These are phyloP conservation scores for Enteromius viviparus DNA, from an alignment of 2,797 vertebrate species.

Conservation along the genomic window DNA sequence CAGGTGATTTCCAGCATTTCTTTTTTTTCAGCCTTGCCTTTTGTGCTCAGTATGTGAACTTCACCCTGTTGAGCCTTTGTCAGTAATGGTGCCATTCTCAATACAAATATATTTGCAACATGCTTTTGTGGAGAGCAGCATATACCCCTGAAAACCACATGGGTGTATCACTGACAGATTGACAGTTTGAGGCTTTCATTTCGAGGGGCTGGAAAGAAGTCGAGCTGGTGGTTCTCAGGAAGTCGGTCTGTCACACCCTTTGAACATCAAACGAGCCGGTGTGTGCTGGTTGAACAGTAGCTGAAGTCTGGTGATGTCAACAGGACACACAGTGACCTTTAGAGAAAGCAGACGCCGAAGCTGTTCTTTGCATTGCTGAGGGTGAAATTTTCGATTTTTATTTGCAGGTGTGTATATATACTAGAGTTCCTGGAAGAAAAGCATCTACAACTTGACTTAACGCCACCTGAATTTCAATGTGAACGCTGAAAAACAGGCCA, in stretches of 20 bases:
- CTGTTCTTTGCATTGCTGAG: slow-evolving; percentile 11
- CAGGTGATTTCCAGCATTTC: not conserved
- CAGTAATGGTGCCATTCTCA: not conserved
- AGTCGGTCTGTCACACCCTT: slow-evolving; percentile 36
- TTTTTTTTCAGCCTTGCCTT: not conserved
- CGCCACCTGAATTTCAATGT: not conserved
- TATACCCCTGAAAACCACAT: slow-evolving; percentile 8
- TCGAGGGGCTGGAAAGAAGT: slow-evolving; percentile 59
- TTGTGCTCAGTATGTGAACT: slow-evolving; percentile 22
- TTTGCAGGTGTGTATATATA: not conserved
- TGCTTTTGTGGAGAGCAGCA: not conserved
- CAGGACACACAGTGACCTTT: slow-evolving; percentile 72
- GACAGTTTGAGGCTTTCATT: slow-evolving; percentile 75
- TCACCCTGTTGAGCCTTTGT: slow-evolving; percentile 2
- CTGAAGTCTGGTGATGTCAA: slow-evolving; percentile 54
- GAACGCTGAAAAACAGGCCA: not conserved
- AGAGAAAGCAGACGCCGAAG: slow-evolving; percentile 16
- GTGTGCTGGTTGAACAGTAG: slow-evolving; percentile 41
- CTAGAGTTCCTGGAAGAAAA: slow-evolving; percentile 8
- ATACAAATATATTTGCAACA: not conserved
- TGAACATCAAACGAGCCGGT: slow-evolving; percentile 42
- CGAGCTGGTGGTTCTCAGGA: slow-evolving; percentile 52
- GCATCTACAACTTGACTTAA: slow-evolving; percentile 5
- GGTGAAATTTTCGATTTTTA: slow-evolving; percentile 15
- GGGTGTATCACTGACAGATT: slow-evolving; percentile 36